phyloP scores from a whole-genome alignment of 2,113 vertebrate genomes.

The Callipepla californica region DNA sequence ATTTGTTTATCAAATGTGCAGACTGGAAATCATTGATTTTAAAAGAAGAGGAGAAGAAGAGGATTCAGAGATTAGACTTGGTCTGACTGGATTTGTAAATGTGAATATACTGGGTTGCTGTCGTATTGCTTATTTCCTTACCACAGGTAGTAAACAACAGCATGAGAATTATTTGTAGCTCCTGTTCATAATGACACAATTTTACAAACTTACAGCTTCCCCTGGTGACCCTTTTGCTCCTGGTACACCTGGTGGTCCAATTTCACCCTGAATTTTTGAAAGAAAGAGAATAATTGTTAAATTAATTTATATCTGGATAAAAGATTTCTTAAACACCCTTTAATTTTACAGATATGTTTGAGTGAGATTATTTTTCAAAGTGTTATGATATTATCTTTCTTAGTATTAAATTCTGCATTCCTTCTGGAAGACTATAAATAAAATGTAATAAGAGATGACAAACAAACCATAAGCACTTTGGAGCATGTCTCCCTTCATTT shows the following conservation, averaged over 20 bases:
- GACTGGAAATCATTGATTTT: neutral
- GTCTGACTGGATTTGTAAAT: neutral
- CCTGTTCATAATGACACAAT: neutral
- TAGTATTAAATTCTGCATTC: neutral
- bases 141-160: neutral
- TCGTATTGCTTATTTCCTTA: neutral
- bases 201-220: conserved; percentile 73
- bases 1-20: neutral
- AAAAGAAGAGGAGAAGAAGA: neutral
- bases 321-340: neutral
- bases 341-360: neutral
- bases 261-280: conserved; percentile 78
- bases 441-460: neutral
- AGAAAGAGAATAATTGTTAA: neutral
- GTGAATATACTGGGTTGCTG: neutral
- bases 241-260: conserved; percentile 74
- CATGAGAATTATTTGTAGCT: neutral
- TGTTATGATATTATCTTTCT: neutral
- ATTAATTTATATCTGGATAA: neutral
- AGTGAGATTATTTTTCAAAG: neutral
- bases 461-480: neutral
- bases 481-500: neutral
- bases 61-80: neutral
- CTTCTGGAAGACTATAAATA: neutral
- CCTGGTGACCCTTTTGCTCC: conserved; percentile 80